Base-by-base conservation (phyloP, 2,113 vertebrate species). In the Syrmaticus mikado region DNA sequence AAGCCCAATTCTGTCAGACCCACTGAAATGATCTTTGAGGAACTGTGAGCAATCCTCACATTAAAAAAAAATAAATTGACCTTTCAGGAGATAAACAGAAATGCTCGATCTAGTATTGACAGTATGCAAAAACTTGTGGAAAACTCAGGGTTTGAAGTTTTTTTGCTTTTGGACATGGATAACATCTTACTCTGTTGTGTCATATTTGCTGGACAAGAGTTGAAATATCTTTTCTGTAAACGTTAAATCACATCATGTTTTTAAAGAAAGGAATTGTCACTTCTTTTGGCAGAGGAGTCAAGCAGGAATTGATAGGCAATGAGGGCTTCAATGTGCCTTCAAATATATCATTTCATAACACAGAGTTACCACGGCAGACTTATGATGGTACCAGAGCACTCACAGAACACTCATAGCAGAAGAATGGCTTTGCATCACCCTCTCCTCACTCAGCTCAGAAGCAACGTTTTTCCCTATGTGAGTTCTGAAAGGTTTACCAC, bases 11-110 rank as follows among this genome's bases (percentile, higher is more conserved):
- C 80, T 61, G 52, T 34, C 1, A 5, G 8, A 70, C 60, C 94
- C 43, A 71, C 2, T 25, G 79, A 95, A 96, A 96, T 88, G 16
- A 97, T 83, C 91, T 95, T 66, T 86, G 92, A 91, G 43, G 87
- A 91, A 15, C 41, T 68, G 86, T 89, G 36, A 82, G 45, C 36
- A 58, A 15, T 53, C 89, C 45, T 89, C 75, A 40, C 72, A 87
- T 90, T 67, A 85, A 89, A 94, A 76, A 53, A 84, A 93, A 92
- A 95, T 55, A 74, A 28, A 28, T 57, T 61, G 46, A 65, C 53
- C 48, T 65, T 80, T 86, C 28, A 57, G 53, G 30, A 61, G 24
- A 52, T 36, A 68, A 52, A 83, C 21, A 70, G 43, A 52, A 88
- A 73, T 48, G 14, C 68, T 52, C 50, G 68, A 55, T 46, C 22